Conservation (phyloP, 2,888 invertebrate genomes). For the Diaprepes abbreviatus region DNA sequence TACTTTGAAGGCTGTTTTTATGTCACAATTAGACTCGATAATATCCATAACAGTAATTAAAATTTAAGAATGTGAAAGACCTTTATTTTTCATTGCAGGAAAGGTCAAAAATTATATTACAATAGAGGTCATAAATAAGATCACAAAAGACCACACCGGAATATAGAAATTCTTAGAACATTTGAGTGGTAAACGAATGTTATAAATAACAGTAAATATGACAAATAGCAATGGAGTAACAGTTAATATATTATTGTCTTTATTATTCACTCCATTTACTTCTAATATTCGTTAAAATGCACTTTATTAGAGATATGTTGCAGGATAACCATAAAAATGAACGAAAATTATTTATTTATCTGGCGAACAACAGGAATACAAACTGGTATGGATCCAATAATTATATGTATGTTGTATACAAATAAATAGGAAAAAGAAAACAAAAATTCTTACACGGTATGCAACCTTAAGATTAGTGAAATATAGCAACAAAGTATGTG, state of each 20-base stretch:
- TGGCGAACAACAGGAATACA: no score
- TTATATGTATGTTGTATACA: no score
- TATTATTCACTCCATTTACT: constrained; percentile 1
- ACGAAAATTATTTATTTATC: no score
- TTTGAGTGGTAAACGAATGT: constrained; percentile 1
- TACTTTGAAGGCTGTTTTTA: no score
- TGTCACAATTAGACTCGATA: no score
- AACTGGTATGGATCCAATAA: no score
- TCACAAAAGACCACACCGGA: not conserved
- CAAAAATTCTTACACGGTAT: no score
- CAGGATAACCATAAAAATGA: not conserved
- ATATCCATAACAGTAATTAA: no score
- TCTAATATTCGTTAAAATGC: not conserved
- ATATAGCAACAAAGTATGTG: no score
- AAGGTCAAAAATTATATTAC: not conserved
- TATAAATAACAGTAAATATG: constrained; percentile 27
- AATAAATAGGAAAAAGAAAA: no score
- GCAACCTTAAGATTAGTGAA: no score
- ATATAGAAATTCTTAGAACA: constrained; percentile 13
- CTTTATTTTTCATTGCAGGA: not conserved
- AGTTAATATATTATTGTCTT: constrained; percentile 22
- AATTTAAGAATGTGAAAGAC: no score
- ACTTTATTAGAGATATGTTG: not conserved
- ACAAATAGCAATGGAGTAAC: constrained; percentile 29
- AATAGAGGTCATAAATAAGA: not conserved